Evolutionary conservation across 1,140 invertebrate genomes (phyloP).

Genomic region (Drosophila orena): DNA sequence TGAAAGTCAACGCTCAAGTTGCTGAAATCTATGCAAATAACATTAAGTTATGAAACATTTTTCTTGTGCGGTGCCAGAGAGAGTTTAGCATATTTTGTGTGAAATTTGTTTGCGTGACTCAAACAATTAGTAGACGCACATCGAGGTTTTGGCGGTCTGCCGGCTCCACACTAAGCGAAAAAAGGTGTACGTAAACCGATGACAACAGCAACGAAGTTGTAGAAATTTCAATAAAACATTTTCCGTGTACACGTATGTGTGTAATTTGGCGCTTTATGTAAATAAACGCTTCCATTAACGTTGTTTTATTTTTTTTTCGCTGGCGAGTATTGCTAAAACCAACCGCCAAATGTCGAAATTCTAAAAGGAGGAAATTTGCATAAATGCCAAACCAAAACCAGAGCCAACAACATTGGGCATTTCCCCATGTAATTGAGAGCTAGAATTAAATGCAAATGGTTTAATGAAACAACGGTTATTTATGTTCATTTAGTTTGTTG

Average conservation of each 20-base stretch:
- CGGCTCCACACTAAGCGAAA: constrained; percentile 13
- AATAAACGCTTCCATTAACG: constrained; percentile 74
- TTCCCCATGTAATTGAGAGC: constrained; percentile 70
- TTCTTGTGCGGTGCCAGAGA: constrained; percentile 44
- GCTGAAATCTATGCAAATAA: constrained; percentile 78
- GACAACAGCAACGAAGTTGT: too few relatives aligned
- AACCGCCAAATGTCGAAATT: constrained; percentile 70
- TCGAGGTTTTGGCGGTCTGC: constrained; percentile 35
- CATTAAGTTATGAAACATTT: constrained; percentile 79
- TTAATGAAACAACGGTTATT: constrained; percentile 79
- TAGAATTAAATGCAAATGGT: constrained; percentile 78
- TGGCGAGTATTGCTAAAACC: constrained; percentile 12
- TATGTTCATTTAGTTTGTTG: constrained; percentile 75
- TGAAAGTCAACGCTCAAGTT: constrained; percentile 60
- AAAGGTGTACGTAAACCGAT: too few relatives aligned
- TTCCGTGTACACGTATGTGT: constrained; percentile 16
- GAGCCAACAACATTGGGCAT: constrained; percentile 34
- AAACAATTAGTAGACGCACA: constrained; percentile 72
- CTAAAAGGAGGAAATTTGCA: constrained; percentile 43
- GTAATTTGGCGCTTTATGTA: constrained; percentile 24
- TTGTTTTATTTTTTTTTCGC: constrained; percentile 1
- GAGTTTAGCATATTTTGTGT: constrained; percentile 79
- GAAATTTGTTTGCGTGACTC: constrained; percentile 79
- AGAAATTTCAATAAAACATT: not conserved
- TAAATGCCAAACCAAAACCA: constrained; percentile 58